These are phyloP conservation scores for Lordiphosa andalusiaca DNA, from an alignment of 2,888 invertebrate genomes.

Conservation along the genomic window DNA sequence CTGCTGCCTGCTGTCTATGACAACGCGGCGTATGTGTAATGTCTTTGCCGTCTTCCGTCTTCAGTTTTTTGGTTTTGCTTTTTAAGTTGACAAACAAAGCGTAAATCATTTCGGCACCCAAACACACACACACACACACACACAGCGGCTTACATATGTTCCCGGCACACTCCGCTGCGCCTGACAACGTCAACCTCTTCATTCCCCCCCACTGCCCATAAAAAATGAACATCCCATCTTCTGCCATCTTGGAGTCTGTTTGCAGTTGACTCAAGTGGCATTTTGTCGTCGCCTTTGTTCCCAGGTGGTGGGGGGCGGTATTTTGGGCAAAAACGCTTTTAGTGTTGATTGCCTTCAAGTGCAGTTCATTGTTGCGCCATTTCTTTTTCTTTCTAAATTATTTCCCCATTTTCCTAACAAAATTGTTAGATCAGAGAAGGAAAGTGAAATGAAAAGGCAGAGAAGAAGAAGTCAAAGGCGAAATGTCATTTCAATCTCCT, in stretches of 20 bases:
- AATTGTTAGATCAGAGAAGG: too few relatives aligned
- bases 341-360: slow-evolving; percentile 45
- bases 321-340: slow-evolving; percentile 37
- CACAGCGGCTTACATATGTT: slow-evolving; percentile 15
- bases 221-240: not conserved
- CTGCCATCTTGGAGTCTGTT: not conserved
- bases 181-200: slow-evolving; percentile 1
- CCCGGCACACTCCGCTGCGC: not conserved
- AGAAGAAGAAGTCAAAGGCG: too few relatives aligned
- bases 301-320: slow-evolving; percentile 1
- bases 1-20: slow-evolving; percentile 44
- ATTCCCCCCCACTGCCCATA: not conserved
- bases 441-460: too few relatives aligned
- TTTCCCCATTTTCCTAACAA: too few relatives aligned
- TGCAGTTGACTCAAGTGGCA: not conserved
- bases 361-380: slow-evolving; percentile 60
- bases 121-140: slow-evolving; percentile 41
- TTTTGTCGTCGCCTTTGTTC: not conserved
- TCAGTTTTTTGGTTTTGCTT: slow-evolving; percentile 50
- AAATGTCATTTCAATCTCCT: too few relatives aligned
- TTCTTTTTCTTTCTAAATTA: slow-evolving; percentile 11
- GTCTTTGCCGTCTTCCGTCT: slow-evolving; percentile 6
- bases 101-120: slow-evolving; percentile 71
- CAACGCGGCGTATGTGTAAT: slow-evolving; percentile 66
- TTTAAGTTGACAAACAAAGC: slow-evolving; percentile 75